Conservation (phyloP, 2,113 vertebrate species). For the Sinocyclocheilus rhinocerous region DNA sequence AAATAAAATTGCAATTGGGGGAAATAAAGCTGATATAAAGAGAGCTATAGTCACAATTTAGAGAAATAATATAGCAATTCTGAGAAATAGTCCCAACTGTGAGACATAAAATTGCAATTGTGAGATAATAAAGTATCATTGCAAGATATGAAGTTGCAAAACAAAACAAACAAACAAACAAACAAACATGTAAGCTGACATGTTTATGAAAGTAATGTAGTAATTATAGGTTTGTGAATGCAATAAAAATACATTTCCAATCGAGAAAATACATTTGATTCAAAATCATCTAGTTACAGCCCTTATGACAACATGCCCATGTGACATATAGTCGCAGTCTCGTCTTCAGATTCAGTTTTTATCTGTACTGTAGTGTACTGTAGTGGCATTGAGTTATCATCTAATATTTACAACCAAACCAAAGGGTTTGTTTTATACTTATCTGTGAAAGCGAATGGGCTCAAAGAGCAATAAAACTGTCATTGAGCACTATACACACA, state of each 20-base stretch:
- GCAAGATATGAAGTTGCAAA: not conserved
- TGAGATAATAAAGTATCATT: not conserved
- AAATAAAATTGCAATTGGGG: not conserved
- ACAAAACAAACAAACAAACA: not conserved
- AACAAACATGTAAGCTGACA: not conserved
- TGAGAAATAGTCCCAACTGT: not conserved
- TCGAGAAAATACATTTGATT: not conserved
- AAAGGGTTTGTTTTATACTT: conserved; percentile 23
- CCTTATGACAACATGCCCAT: not conserved
- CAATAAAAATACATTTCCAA: not conserved
- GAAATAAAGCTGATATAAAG: not conserved
- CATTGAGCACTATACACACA: not conserved
- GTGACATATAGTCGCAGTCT: not conserved
- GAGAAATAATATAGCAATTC: not conserved
- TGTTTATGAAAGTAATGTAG: not conserved
- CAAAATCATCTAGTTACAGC: not conserved
- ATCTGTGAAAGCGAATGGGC: conserved; percentile 19
- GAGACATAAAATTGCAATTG: not conserved
- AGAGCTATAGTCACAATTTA: not conserved
- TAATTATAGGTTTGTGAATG: not conserved
- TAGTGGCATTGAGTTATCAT: not conserved
- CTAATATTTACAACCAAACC: conserved; percentile 5
- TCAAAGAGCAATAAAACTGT: conserved; percentile 33
- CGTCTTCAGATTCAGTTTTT: not conserved
- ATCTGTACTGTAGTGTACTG: not conserved